Evolutionary conservation across 2,797 vertebrate genomes (phyloP).

Genomic region (Lacerta agilis): DNA sequence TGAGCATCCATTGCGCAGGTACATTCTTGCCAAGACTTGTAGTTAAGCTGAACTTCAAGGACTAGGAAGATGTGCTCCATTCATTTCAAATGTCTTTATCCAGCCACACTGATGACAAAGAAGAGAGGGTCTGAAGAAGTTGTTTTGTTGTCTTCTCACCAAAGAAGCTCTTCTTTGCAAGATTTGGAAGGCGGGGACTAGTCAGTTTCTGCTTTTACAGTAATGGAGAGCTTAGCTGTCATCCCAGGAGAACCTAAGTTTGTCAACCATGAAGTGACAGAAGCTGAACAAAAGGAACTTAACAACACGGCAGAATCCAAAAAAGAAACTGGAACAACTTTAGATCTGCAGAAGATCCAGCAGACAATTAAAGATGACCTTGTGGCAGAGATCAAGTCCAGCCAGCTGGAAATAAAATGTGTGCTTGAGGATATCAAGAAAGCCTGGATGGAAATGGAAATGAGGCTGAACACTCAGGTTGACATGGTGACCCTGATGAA

Average conservation of each 20-base stretch:
- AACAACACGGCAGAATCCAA: constrained; percentile 67
- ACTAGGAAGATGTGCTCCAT: constrained; percentile 20
- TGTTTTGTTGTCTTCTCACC: background rate
- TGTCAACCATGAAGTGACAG: constrained; percentile 52
- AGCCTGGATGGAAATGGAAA: constrained; percentile 77
- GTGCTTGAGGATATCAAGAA: constrained; percentile 71
- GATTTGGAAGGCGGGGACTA: background rate
- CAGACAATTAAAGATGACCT: constrained; percentile 71
- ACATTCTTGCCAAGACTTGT: constrained; percentile 55
- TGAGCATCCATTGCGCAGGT: constrained; percentile 67
- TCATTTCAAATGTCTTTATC: constrained; percentile 7
- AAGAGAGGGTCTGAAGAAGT: background rate
- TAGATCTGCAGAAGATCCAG: constrained; percentile 67
- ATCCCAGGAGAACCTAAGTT: constrained; percentile 59
- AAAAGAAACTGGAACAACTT: constrained; percentile 64
- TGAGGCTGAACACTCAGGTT: constrained; percentile 65
- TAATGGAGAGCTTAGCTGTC: constrained; percentile 60
- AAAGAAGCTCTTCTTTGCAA: constrained; percentile 1
- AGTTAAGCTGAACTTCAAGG: constrained; percentile 40
- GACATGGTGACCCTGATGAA: constrained; percentile 69
- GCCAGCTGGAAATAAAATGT: constrained; percentile 77
- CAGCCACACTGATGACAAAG: background rate
- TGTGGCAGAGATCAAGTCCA: constrained; percentile 61
- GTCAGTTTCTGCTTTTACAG: background rate
- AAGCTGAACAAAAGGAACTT: constrained; percentile 68